Base-by-base conservation (phyloP, 2,797 vertebrate genomes). In the Smutsia temminckii region DNA sequence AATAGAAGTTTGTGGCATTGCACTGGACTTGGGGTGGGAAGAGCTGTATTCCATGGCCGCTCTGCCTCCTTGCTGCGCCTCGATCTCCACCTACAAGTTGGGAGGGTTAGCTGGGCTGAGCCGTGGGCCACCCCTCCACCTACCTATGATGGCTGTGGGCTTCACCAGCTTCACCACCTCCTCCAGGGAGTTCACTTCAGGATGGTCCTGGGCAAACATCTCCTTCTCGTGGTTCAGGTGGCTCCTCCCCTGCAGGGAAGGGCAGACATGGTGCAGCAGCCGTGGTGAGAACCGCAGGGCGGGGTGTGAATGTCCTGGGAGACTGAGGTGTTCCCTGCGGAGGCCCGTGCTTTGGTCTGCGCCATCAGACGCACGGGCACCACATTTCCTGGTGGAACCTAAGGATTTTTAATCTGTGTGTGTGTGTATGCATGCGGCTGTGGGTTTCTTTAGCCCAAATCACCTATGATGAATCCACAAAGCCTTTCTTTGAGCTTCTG, bases 101-200 rank as follows among this genome's bases (percentile, higher is more conserved):
- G 95, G 92, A 93, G 61, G 10, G 49, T 95, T 91, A 96, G 78
- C 29, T 42, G 42, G 64, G 25, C 14, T 72, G 77, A 75, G 23
- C 27, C 49, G 53, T 2, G 32, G 79, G 12, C 13, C 1, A 0
- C 46, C 61, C 14, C 3, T n/a, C 8, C 89, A 96, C 98, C 98
- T 98, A 99, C 99, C 99, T 97, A 99, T 99, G 97, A 99, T 98
- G 74, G 99, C 99, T 0, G 99, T 99, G 96, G 99, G 99, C 97
- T 99, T 99, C 96, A 99, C 98, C 97, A 98, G 99, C 92, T 98
- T 97, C 94, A 99, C 99, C 89, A 99, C 99, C 96, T 99, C 99
- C 98, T 99, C 99, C 95, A 99, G 98, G 0, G 99, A 99, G 96
- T 98, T 99, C 96, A 99, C 94, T 92, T 98, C 98, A 1, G 99